phyloP scores from a whole-genome alignment of 2,797 vertebrate genomes.

The Ambastaia sidthimunki region DNA sequence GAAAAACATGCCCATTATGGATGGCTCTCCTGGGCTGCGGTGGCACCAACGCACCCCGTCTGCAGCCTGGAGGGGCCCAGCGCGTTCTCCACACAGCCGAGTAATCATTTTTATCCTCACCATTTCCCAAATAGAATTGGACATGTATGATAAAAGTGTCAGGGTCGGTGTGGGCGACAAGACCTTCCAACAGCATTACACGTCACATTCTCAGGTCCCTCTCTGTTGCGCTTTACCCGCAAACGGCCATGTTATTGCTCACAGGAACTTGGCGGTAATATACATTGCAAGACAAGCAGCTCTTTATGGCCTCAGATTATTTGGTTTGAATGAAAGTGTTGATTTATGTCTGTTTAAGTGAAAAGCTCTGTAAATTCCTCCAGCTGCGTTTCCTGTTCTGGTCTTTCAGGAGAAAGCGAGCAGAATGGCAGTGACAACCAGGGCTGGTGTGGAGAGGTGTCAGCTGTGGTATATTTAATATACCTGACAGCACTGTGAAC shows the following conservation, averaged over 20 bases:
- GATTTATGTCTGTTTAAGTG: conserved; percentile 99
- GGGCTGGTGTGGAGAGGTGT: conserved; percentile 88
- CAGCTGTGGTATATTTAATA: conserved; percentile 94
- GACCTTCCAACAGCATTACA: conserved; percentile 97
- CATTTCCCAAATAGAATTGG: conserved; percentile 98
- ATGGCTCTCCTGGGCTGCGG: conserved; percentile 71
- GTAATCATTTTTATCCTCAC: conserved; percentile 96
- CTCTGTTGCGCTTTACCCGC: conserved; percentile 91
- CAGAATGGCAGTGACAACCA: conserved; percentile 97
- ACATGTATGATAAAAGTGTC: conserved; percentile 95
- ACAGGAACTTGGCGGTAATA: conserved; percentile 91
- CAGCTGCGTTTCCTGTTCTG: conserved; percentile 87
- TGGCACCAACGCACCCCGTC: conserved; percentile 88
- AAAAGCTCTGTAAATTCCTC: conserved; percentile 98
- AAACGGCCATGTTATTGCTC: conserved; percentile 91
- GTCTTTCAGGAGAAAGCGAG: conserved; percentile 91
- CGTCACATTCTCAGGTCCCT: conserved; percentile 94
- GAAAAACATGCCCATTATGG: conserved; percentile 70
- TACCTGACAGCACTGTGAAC: conserved; percentile 95
- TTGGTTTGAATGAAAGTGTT: conserved; percentile 99
- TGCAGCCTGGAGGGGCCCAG: conserved; percentile 85
- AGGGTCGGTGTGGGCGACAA: conserved; percentile 76
- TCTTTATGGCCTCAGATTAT: conserved; percentile 99
- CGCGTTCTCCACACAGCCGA: conserved; percentile 79
- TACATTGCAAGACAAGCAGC: conserved; percentile 97